phyloP scores from a whole-genome alignment of 2,797 vertebrate species.

The Hoplostethus mediterraneus region DNA sequence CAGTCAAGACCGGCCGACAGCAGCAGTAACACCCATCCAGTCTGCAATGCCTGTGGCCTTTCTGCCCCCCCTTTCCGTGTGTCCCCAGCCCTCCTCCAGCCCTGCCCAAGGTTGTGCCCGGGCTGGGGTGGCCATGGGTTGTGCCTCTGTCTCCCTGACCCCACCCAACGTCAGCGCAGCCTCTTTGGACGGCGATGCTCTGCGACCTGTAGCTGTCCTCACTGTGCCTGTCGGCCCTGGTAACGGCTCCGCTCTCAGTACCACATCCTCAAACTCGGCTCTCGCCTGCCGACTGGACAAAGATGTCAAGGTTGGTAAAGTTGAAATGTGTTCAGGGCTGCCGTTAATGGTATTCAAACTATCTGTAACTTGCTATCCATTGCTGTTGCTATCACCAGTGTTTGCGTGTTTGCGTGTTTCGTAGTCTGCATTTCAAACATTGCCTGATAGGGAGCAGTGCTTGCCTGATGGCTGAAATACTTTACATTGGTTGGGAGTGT shows the following conservation, averaged over 20 bases:
- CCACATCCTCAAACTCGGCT: constrained; percentile 73
- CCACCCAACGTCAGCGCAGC: constrained; percentile 85
- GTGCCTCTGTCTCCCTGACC: constrained; percentile 87
- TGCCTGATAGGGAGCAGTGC: not conserved
- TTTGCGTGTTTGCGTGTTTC: constrained; percentile 8
- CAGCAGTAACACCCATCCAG: constrained; percentile 93
- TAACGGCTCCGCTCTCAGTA: constrained; percentile 76
- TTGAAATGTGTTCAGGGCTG: not conserved
- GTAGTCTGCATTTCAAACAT: not conserved
- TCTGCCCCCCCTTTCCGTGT: constrained; percentile 84
- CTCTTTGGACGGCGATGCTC: constrained; percentile 88
- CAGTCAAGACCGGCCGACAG: constrained; percentile 93
- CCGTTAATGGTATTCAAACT: too few relatives aligned
- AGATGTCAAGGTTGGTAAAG: constrained; percentile 88
- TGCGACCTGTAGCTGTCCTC: constrained; percentile 80
- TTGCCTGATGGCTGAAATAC: constrained; percentile 23
- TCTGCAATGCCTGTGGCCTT: constrained; percentile 86
- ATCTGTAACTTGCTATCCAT: not conserved
- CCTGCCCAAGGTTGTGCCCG: constrained; percentile 85
- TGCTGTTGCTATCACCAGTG: not conserved
- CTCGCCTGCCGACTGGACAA: constrained; percentile 89
- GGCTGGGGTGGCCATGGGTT: constrained; percentile 85
- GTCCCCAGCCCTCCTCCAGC: constrained; percentile 83
- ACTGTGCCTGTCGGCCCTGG: constrained; percentile 76
- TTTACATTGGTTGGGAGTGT: constrained; percentile 5